Evolutionary conservation across 1,140 invertebrate species (phyloP), one percentile per base, ranked within the genome.

Genomic region (Cepaea nemoralis): DNA sequence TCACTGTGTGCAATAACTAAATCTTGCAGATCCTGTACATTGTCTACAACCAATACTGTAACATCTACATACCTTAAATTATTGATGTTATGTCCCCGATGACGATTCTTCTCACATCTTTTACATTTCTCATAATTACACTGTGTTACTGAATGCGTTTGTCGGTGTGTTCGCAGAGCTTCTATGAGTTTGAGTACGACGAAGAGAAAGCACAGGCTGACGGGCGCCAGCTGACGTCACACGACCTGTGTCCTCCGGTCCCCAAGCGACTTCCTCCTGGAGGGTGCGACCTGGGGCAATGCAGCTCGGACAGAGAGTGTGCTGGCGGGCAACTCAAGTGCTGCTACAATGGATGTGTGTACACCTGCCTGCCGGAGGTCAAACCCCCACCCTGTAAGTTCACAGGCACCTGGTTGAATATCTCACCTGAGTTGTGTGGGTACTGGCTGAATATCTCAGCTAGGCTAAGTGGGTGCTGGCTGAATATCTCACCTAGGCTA

Each of bases 261-360:
- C 55, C 75, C 33, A 77, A 1, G 39, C 2, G n/a, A 24, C 39
- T 79, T 10, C 39, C 39, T 19, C 16, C 45, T 1, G 59, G 63
- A 0, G 31, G 37, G 3, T 79, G 59, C 31, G 59, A 67, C 12
- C 10, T 69, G 6, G 1, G n/a, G 1, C 0, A 19, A 0, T 79
- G 66, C 42, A 35, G 40, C 24, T 67, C 77, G 12, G 66, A 69
- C 39, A 27, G 48, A 16, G 73, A 75, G 19, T 79, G 77, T 35
- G n/a, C 59, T 1, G n/a, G 19, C 59, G 45, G n/a, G 33, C 35
- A 45, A 39, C 40, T 69, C 35, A 85, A 82, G 42, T 85, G 84
- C 59, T 85, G 84, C 59, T 83, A 83, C 81, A 85, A 83, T 63
- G 84, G 84, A 0, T 85, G 84, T 63, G 78, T 80, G 35, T 84